Evolutionary conservation across 2,888 invertebrate genomes (phyloP), one percentile per base, ranked within the genome.

Genomic region (Neoaliturus tenellus): DNA sequence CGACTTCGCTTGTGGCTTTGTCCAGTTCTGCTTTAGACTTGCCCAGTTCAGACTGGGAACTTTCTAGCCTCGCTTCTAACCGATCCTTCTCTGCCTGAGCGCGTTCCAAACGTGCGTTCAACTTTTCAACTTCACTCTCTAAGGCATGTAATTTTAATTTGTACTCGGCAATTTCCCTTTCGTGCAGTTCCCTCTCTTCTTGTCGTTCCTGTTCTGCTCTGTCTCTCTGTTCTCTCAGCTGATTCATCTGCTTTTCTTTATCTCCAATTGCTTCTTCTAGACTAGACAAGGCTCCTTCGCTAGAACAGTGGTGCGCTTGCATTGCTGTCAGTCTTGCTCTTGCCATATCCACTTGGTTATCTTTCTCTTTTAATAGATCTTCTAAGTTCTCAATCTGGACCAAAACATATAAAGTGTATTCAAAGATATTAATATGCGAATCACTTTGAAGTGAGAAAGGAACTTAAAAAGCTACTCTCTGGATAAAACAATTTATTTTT

Each of bases 171-270:
- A 98, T 94, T 90, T 98, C 97, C 88, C 98, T 94, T 90, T 98
- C 97, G 80, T 89, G 89, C 23, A 89, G 85, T 89, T 98, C 98
- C 86, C 98, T 93, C 90, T 99, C 99, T 91, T 99, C 99, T 88
- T 97, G 96, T 90, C 98, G 97, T 89, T 99, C 99, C 88, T 97
- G 96, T 91, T 99, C 98, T 58, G 98, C 97, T 88, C 98, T 93
- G 89, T 99, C 98, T 89, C 98, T 93, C 90, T 99, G 98, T 89
- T 99, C 98, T 87, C 97, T 92, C 86, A 98, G 92, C 90, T 98
- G 98, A 87, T 96, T 95, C 92, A 99, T 98, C 92, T 99, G 99
- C 90, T 98, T 98, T 89, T 99, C 99, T 92, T 98, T 98, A 90
- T 99, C 99, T 78, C 96, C 96, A 88, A 99, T 97, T 17, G 97